Percentiles rank a stretch among this genome's conserved stretches.
phyloP scores from a whole-genome alignment of 30 jellyfish, hydroid and myxozoan species.

The Mastigias papua region DNA sequence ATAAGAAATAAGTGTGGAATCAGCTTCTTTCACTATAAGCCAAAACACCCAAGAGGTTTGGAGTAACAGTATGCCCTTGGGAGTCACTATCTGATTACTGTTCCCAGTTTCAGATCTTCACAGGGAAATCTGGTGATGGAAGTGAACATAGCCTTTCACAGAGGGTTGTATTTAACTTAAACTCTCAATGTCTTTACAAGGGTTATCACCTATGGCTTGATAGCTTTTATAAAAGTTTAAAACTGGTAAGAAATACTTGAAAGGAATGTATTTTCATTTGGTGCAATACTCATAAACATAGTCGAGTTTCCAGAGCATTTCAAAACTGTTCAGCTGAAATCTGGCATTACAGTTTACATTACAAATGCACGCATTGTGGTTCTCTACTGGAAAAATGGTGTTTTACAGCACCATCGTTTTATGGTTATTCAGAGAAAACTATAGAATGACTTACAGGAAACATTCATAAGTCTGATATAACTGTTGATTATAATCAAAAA shows the following conservation, averaged over 20 bases:
- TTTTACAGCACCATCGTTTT: background rate
- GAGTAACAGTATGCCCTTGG: constrained; percentile 23
- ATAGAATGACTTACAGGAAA: background rate
- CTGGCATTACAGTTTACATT: background rate
- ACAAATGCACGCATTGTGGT: constrained; percentile 11
- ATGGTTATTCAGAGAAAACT: background rate
- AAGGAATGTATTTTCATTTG: constrained; percentile 44
- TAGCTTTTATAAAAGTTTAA: constrained; percentile 27
- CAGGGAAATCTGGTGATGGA: constrained; percentile 43
- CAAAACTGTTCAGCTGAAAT: constrained; percentile 6
- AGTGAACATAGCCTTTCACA: constrained; percentile 40
- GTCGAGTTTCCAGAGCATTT: constrained; percentile 29
- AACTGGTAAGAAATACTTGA: constrained; percentile 13
- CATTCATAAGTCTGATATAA: background rate
- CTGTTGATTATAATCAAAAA: background rate
- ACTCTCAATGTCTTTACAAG: constrained; percentile 40
- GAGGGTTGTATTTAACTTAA: constrained; percentile 53
- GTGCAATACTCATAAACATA: constrained; percentile 25
- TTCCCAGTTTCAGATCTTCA: constrained; percentile 30
- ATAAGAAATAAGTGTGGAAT: constrained; percentile 9
- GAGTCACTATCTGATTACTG: constrained; percentile 49
- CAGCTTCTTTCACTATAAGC: constrained; percentile 43
- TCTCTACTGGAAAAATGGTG: constrained; percentile 3
- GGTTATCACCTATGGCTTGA: constrained; percentile 54
- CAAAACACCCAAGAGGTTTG: constrained; percentile 36